phyloP scores from a whole-genome alignment of 1,140 invertebrate species.

The Drosophila sechellia region DNA sequence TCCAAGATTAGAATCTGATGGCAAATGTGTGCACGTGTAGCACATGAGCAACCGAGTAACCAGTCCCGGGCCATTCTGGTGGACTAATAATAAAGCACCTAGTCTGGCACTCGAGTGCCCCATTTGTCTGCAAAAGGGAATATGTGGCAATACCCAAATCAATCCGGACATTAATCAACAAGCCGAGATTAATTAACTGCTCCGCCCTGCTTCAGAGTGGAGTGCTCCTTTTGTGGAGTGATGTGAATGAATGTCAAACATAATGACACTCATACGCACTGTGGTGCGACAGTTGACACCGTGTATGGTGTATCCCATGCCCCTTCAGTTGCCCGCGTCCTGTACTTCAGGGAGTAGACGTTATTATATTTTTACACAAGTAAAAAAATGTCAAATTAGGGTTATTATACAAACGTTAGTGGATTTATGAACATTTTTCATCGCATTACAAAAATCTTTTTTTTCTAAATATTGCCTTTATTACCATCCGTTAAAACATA shows the following conservation, averaged over 20 bases:
- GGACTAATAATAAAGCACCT: slow-evolving; percentile 25
- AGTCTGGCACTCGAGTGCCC: slow-evolving; percentile 17
- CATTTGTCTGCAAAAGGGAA: slow-evolving; percentile 41
- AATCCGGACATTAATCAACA: slow-evolving; percentile 73
- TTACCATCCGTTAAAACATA: too few relatives aligned
- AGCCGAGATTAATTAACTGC: slow-evolving; percentile 68
- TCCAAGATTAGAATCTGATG: slow-evolving; percentile 25
- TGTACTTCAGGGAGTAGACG: background rate
- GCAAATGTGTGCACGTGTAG: slow-evolving; percentile 17
- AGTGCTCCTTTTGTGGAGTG: slow-evolving; percentile 40
- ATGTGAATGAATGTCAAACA: slow-evolving; percentile 74
- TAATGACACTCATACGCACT: slow-evolving; percentile 77
- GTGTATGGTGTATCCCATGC: slow-evolving; percentile 23
- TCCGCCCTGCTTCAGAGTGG: slow-evolving; percentile 11
- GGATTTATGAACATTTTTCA: too few relatives aligned
- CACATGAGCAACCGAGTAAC: background rate
- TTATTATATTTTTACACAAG: background rate
- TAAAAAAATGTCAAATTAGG: background rate
- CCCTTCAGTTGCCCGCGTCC: slow-evolving; percentile 23
- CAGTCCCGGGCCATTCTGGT: slow-evolving; percentile 14
- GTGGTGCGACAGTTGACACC: slow-evolving; percentile 64
- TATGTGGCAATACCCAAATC: slow-evolving; percentile 57
- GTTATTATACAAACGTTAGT: too few relatives aligned
- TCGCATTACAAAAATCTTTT: too few relatives aligned
- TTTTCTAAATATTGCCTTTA: too few relatives aligned